These are phyloP conservation scores for Proterorhinus semilunaris DNA, from an alignment of 2,113 vertebrate genomes.

Conservation along the genomic window DNA sequence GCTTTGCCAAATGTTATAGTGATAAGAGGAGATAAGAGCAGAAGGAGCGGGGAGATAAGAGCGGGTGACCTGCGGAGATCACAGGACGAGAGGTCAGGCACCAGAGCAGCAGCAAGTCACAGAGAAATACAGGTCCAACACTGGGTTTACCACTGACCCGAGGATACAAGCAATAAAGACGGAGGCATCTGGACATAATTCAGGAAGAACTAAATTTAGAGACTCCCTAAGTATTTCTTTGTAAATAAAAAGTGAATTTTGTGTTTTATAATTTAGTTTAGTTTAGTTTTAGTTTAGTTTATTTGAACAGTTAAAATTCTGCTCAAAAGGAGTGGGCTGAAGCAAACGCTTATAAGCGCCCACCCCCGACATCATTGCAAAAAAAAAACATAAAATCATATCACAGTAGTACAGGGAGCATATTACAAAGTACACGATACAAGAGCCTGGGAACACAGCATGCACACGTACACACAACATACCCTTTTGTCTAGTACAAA, in stretches of 20 bases:
- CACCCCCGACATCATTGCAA: too few species aligned
- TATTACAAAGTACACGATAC: too few species aligned
- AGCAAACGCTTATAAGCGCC: too few species aligned
- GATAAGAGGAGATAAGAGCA: conserved; percentile 72
- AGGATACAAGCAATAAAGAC: conserved; percentile 21
- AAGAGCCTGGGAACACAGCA: too few species aligned
- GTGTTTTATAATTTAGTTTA: too few species aligned
- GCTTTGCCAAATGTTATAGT: conserved; percentile 57
- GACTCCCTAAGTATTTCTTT: conserved; percentile 19
- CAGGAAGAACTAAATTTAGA: neutral
- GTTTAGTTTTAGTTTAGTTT: too few species aligned
- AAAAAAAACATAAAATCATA: too few species aligned
- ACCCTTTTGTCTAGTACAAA: too few species aligned
- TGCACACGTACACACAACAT: too few species aligned
- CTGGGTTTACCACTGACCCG: conserved; percentile 21
- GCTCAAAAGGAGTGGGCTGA: too few species aligned
- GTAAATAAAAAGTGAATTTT: neutral
- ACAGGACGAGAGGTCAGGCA: conserved; percentile 63
- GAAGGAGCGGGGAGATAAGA: conserved; percentile 66
- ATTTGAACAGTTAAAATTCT: too few species aligned
- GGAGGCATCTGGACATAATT: conserved; percentile 11
- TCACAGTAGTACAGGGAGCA: too few species aligned
- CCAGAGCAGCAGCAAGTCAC: conserved; percentile 50
- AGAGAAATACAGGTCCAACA: conserved; percentile 48
- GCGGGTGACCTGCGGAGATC: conserved; percentile 66